Base-by-base conservation (phyloP, 92 coral and sea anemone species). In the Epizoanthus stellaris region DNA sequence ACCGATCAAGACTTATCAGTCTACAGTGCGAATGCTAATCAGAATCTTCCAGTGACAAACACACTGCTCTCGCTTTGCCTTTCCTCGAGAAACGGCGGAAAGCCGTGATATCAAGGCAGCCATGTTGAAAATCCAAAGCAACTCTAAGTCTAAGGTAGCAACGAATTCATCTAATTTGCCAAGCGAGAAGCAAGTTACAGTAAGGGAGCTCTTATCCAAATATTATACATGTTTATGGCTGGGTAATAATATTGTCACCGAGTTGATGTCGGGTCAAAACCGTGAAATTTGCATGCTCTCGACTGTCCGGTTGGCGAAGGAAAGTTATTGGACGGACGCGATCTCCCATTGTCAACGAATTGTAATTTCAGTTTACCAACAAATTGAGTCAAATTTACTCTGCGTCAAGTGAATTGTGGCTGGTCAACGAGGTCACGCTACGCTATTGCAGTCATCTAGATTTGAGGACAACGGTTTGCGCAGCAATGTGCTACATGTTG, bases 191-290 rank as follows among this genome's bases (percentile, higher is more conserved):
- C 57, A 49, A 36, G 39, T 62, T 61, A 4, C 53, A 77, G 30
- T 10, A 13, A 17, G 8, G 67, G 14, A 17, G 5, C 60, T 40
- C 20, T 79, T 59, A 57, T 39, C 17, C 30, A 42, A 79, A 64
- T 63, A 38, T 63, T 20, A 16, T 16, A 60, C n/a, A 5, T 67
- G 59, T 79, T 63, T 79, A 39, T 76, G 83, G 72, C 61, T 43
- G 72, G 21, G 72, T 63, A 63, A 43, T 34, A 15, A 62, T 12
- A 9, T 9, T 47, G 60, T 79, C 45, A 20, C 30, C 20, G n/a
- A 43, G 59, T 34, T 79, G 47, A 59, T 43, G n/a, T 79, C 72
- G 43, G 67, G 83, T 63, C 83, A 60, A 62, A 68, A 14, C 47
- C 49, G n/a, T 38, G 3, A 15, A 43, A 5, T 20, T 38, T n/a